Conservation (phyloP, 2,888 invertebrate genomes). For the Dryobotodes eremita region DNA sequence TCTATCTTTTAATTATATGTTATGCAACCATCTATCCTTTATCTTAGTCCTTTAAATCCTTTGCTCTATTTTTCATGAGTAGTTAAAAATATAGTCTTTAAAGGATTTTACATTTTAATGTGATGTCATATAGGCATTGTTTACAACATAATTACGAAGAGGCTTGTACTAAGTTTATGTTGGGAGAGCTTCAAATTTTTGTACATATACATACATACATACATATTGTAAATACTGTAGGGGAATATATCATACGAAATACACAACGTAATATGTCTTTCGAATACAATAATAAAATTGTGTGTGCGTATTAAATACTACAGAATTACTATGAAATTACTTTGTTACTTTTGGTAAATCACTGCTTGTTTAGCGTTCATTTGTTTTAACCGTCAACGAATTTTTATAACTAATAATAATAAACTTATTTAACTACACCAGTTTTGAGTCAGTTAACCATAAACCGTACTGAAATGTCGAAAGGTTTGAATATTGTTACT, state of each 20-base stretch:
- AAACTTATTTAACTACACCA: conserved; percentile 2
- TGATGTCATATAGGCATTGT: conserved; percentile 71
- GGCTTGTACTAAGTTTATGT: conserved; percentile 77
- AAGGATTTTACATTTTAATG: conserved; percentile 60
- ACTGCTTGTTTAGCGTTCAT: conserved; percentile 18
- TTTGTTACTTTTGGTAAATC: conserved; percentile 35
- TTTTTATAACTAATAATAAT: conserved; percentile 12
- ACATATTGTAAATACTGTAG: conserved; percentile 73
- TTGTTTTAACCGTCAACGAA: conserved; percentile 26
- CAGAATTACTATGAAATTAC: conserved; percentile 31
- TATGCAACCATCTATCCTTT: conserved; percentile 44
- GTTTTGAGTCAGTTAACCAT: not conserved
- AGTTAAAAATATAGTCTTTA: conserved; percentile 55
- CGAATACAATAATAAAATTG: conserved; percentile 47
- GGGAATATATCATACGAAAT: conserved; percentile 55
- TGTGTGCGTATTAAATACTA: conserved; percentile 48
- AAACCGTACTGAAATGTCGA: conserved; percentile 12
- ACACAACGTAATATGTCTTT: conserved; percentile 61
- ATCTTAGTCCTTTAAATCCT: conserved; percentile 60
- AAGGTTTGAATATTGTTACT: not conserved
- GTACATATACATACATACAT: conserved; percentile 76
- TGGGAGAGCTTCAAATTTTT: conserved; percentile 76
- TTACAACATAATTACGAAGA: conserved; percentile 69
- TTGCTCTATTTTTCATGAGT: conserved; percentile 56
- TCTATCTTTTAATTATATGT: conserved; percentile 30